These are phyloP conservation scores for Morpho achilles DNA, from an alignment of 2,888 invertebrate species.

Conservation along the genomic window DNA sequence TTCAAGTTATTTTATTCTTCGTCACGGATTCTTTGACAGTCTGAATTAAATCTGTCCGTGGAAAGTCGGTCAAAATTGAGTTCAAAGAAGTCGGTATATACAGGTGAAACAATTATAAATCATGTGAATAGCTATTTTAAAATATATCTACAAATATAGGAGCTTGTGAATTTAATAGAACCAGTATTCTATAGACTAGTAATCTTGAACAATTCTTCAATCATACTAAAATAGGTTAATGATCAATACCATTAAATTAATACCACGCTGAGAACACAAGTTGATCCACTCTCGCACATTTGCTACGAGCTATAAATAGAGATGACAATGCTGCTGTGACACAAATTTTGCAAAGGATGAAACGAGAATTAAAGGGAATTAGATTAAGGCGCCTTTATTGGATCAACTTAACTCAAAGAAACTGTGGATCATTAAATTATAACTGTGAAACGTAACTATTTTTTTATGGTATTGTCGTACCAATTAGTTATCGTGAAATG, in stretches of 20 bases:
- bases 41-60: too few relatives aligned
- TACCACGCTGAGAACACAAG: slow-evolving; percentile 43
- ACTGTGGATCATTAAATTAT: background rate
- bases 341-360: slow-evolving; percentile 21
- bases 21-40: too few relatives aligned
- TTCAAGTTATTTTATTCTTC: too few relatives aligned
- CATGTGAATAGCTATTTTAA: too few relatives aligned
- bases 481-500: too few relatives aligned
- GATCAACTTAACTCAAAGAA: slow-evolving; percentile 4
- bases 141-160: too few relatives aligned
- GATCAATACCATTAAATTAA: slow-evolving; percentile 60
- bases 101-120: too few relatives aligned
- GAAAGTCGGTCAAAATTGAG: too few relatives aligned
- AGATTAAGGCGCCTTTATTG: slow-evolving; percentile 15
- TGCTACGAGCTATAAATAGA: slow-evolving; percentile 45
- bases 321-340: slow-evolving; percentile 36
- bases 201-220: slow-evolving; percentile 11
- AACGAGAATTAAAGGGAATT: slow-evolving; percentile 18
- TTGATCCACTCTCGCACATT: slow-evolving; percentile 36
- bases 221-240: slow-evolving; percentile 56
- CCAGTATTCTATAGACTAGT: background rate
- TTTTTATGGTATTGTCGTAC: too few relatives aligned
- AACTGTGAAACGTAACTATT: background rate
- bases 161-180: too few relatives aligned
- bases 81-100: too few relatives aligned